A percentile compares a stretch with the other conserved stretches of the same genome.
Evolutionary conservation across 2,113 vertebrate genomes (phyloP).

Genomic region (Perognathus longimembris): DNA sequence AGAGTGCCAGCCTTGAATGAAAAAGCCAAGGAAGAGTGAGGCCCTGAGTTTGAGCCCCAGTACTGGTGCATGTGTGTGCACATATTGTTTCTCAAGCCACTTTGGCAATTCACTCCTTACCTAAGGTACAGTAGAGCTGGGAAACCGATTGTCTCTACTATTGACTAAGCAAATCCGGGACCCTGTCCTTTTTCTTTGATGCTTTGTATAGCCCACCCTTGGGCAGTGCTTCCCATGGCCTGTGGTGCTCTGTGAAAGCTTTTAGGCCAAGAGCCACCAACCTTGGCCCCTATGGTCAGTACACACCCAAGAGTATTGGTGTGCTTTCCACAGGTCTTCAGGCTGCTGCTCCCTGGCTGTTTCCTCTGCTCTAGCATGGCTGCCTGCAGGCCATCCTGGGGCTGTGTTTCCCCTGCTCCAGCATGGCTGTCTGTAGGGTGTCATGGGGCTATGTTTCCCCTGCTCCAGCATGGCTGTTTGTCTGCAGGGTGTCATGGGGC

Average conservation of each 20-base stretch:
- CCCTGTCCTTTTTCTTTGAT: background rate
- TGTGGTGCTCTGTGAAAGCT: background rate
- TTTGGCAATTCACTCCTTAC: background rate
- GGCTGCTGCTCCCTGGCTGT: background rate
- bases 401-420: background rate
- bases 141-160: background rate
- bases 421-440: background rate
- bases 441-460: background rate
- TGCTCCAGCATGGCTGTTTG: background rate
- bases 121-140: background rate
- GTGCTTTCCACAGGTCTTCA: background rate
- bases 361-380: background rate
- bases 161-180: background rate
- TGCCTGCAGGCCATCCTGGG: background rate
- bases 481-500: background rate
- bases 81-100: background rate
- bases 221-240: background rate
- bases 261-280: background rate
- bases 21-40: too few species aligned
- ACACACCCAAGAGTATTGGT: background rate
- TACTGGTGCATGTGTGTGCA: too few species aligned
- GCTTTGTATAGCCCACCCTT: background rate
- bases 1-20: too few species aligned
- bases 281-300: background rate
- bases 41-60: too few species aligned